Conservation (phyloP, 2,888 invertebrate species). For the Monochamus alternatus region DNA sequence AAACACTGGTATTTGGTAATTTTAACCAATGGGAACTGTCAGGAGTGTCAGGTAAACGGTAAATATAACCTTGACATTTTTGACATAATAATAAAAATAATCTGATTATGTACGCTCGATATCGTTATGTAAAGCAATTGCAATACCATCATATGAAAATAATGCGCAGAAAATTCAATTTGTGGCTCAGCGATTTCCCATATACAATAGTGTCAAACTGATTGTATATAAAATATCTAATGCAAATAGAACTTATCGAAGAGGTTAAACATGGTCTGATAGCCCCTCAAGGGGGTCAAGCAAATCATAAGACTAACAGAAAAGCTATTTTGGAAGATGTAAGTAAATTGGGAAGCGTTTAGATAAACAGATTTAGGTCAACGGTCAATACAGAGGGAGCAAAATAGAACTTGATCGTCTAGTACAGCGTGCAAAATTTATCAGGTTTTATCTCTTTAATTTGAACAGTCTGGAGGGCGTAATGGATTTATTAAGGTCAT, state of each 20-base stretch:
- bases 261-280: constrained; percentile 30
- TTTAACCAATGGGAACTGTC: constrained; percentile 18
- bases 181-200: not conserved
- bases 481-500: not conserved
- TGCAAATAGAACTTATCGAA: constrained; percentile 39
- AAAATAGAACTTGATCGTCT: not conserved
- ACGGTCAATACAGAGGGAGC: constrained; percentile 11
- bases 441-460: not conserved
- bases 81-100: not conserved
- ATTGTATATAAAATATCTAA: constrained; percentile 13
- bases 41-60: not conserved
- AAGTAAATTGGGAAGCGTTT: constrained; percentile 42
- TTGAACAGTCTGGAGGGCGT: constrained; percentile 5
- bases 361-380: constrained; percentile 29
- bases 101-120: not conserved
- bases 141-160: not conserved
- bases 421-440: not conserved
- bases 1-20: not conserved
- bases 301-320: constrained; percentile 41
- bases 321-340: constrained; percentile 52
- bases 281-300: constrained; percentile 47
- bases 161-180: constrained; percentile 10
- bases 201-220: constrained; percentile 1
- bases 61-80: constrained; percentile 6
- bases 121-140: constrained; percentile 4